A percentile compares a stretch with the other conserved stretches of the same genome.
Conservation (phyloP, 2,113 vertebrate genomes). For the Plestiodon gilberti region DNA sequence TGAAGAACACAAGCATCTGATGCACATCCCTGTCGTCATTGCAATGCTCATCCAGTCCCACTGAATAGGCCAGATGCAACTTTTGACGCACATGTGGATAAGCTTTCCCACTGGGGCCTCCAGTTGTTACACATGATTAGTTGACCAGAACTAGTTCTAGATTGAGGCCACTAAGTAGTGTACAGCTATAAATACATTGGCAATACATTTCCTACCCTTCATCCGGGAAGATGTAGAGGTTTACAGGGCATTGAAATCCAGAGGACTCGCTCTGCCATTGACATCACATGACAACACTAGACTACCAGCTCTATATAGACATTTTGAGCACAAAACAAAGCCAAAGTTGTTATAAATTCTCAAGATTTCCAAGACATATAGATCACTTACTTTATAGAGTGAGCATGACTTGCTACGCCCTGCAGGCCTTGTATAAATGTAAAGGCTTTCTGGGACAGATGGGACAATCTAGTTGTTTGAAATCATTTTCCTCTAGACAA, state of each 20-base stretch:
- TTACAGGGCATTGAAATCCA: not conserved
- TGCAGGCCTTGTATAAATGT: constrained; percentile 7
- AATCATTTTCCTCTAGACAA: constrained; percentile 48
- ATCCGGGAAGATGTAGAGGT: not conserved
- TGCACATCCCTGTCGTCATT: not conserved
- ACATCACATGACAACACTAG: not conserved
- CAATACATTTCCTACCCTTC: not conserved
- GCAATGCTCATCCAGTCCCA: not conserved
- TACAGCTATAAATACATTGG: not conserved
- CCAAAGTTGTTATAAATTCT: not conserved
- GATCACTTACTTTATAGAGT: constrained; percentile 10
- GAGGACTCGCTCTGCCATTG: not conserved
- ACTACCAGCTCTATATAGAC: not conserved
- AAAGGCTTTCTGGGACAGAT: constrained; percentile 35
- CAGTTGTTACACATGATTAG: not conserved
- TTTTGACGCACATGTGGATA: not conserved
- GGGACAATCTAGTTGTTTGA: constrained; percentile 40
- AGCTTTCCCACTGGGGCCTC: not conserved
- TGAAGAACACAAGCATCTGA: no score
- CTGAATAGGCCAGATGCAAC: not conserved
- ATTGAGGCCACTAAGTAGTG: not conserved
- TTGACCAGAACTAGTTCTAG: not conserved
- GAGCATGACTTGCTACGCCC: not conserved
- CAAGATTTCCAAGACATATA: not conserved
- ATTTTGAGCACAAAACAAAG: constrained; percentile 4